Conservation (phyloP, 2,888 invertebrate species). For the Caenorhabditis sp. region DNA sequence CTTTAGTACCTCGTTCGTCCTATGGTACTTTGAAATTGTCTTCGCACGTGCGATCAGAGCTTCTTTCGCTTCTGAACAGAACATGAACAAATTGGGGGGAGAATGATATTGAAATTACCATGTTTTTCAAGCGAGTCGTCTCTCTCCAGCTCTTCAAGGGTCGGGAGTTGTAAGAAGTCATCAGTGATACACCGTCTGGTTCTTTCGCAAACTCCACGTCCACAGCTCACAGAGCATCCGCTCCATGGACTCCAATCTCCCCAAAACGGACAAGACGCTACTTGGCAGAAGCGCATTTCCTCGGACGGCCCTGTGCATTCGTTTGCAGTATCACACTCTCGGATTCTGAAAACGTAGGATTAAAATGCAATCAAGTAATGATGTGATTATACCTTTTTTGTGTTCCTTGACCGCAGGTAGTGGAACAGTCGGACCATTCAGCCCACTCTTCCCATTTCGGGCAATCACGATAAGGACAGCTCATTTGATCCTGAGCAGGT, state of each 20-base stretch:
- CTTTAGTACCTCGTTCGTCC: slow-evolving; percentile 42
- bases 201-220: slow-evolving; percentile 66
- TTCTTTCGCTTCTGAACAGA: slow-evolving; percentile 55
- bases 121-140: slow-evolving; percentile 56
- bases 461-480: slow-evolving; percentile 69
- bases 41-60: slow-evolving; percentile 57
- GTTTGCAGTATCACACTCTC: slow-evolving; percentile 57
- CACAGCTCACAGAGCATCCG: slow-evolving; percentile 70
- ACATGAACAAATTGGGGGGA: background rate
- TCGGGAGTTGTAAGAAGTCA: slow-evolving; percentile 68
- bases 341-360: slow-evolving; percentile 29
- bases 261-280: slow-evolving; percentile 70
- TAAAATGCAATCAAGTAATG: background rate
- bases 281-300: slow-evolving; percentile 66
- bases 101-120: slow-evolving; percentile 25
- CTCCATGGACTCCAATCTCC: slow-evolving; percentile 68
- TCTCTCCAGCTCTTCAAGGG: slow-evolving; percentile 64
- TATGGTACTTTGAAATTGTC: slow-evolving; percentile 52
- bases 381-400: slow-evolving; percentile 52
- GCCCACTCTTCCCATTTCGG: slow-evolving; percentile 69
- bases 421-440: slow-evolving; percentile 67
- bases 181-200: slow-evolving; percentile 67
- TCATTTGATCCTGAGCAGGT: slow-evolving; percentile 69
- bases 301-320: slow-evolving; percentile 58
- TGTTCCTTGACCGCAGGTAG: slow-evolving; percentile 68